These are phyloP conservation scores for Heterocephalus glaber DNA, from an alignment of 2,113 vertebrate genomes.

Conservation along the genomic window DNA sequence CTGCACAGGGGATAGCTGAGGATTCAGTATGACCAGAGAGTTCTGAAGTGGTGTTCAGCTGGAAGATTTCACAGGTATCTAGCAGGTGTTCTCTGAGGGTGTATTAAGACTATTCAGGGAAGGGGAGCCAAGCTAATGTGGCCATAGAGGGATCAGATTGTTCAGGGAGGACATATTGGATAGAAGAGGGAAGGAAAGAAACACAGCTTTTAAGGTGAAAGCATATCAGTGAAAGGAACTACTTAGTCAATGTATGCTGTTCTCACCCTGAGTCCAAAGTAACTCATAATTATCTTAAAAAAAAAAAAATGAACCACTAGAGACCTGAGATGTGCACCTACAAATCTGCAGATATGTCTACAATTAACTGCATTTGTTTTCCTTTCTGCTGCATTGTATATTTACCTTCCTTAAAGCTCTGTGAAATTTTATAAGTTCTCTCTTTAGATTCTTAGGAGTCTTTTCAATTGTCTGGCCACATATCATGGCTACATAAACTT, in stretches of 20 bases:
- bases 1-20: fast-evolving
- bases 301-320: background rate
- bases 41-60: background rate
- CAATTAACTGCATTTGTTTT: background rate
- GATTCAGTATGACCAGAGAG: background rate
- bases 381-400: fast-evolving
- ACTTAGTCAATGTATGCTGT: background rate
- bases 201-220: background rate
- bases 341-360: background rate
- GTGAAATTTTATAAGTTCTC: background rate
- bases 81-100: background rate
- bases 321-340: background rate
- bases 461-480: background rate
- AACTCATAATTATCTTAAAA: background rate
- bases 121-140: background rate
- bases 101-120: background rate
- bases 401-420: background rate
- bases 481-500: background rate
- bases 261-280: background rate
- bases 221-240: background rate
- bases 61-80: background rate
- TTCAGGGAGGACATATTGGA: background rate
- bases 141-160: background rate
- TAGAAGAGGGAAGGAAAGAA: background rate
- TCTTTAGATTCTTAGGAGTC: background rate